These are phyloP conservation scores for Gracilinanus agilis DNA, from an alignment of 2,113 vertebrate genomes.

Conservation along the genomic window DNA sequence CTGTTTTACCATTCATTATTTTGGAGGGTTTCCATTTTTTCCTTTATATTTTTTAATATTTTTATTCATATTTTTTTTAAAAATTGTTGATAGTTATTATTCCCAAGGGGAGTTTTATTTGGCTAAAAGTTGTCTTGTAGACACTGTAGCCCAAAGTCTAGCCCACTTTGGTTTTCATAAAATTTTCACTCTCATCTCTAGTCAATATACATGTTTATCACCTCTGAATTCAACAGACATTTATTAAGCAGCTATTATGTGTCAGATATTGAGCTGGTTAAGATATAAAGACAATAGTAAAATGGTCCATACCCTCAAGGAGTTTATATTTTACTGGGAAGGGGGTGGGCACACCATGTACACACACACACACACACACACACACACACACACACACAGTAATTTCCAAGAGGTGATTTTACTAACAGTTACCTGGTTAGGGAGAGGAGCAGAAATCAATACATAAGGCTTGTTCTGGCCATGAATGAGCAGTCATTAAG, in stretches of 20 bases:
- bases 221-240: not conserved
- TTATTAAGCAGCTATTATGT: not conserved
- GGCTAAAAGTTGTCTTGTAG: not conserved
- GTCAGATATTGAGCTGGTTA: not conserved
- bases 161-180: not conserved
- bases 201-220: not conserved
- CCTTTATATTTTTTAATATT: not conserved
- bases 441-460: too few relatives aligned
- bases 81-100: not conserved
- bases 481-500: not conserved
- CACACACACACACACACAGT: too few relatives aligned
- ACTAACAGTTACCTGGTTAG: not conserved
- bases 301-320: not conserved
- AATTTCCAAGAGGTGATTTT: not conserved
- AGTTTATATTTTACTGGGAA: not conserved
- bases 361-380: too few relatives aligned
- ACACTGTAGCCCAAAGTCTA: not conserved
- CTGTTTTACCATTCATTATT: not conserved
- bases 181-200: not conserved
- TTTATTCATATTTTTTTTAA: not conserved
- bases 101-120: not conserved
- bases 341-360: not conserved
- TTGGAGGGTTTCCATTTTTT: not conserved
- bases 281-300: not conserved
- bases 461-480: not conserved